Evolutionary conservation across 30 jellyfish, hydroid and myxozoan genomes (phyloP).

Genomic region (Mastigias papua): DNA sequence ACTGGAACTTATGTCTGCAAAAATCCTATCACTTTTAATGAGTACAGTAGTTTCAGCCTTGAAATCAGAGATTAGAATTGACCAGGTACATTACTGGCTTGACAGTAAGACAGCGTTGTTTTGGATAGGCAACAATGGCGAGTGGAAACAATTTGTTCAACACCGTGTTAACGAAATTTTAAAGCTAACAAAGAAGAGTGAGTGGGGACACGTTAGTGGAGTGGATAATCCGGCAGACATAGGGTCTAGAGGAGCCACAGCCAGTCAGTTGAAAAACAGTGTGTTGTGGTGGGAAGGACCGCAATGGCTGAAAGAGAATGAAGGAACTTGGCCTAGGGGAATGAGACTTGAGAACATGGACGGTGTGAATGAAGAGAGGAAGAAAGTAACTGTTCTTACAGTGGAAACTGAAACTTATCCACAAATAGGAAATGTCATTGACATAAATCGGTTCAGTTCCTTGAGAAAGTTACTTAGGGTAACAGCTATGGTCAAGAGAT

Average conservation of each 20-base stretch:
- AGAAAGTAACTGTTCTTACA: conserved; percentile 18
- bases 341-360: too few relatives aligned
- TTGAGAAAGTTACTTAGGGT: conserved; percentile 13
- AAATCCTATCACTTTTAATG: neutral
- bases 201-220: too few relatives aligned
- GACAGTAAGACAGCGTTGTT: conserved; percentile 43
- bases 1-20: conserved; percentile 18
- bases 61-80: neutral
- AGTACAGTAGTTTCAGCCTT: neutral
- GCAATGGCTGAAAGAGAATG: too few relatives aligned
- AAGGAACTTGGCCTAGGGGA: too few relatives aligned
- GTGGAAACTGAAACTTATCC: neutral
- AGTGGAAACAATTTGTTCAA: conserved; percentile 46
- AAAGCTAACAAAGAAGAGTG: neutral
- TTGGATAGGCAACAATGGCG: conserved; percentile 23
- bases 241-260: too few relatives aligned
- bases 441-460: conserved; percentile 4
- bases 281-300: too few relatives aligned
- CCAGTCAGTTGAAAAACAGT: too few relatives aligned
- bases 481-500: too few relatives aligned
- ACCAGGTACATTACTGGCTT: too few relatives aligned
- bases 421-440: too few relatives aligned
- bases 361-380: conserved; percentile 35
- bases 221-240: too few relatives aligned
- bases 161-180: conserved; percentile 32